Evolutionary conservation across 2,888 invertebrate genomes (phyloP), one percentile per base, ranked within the genome.

Genomic region (Tetheella fluctuosa): DNA sequence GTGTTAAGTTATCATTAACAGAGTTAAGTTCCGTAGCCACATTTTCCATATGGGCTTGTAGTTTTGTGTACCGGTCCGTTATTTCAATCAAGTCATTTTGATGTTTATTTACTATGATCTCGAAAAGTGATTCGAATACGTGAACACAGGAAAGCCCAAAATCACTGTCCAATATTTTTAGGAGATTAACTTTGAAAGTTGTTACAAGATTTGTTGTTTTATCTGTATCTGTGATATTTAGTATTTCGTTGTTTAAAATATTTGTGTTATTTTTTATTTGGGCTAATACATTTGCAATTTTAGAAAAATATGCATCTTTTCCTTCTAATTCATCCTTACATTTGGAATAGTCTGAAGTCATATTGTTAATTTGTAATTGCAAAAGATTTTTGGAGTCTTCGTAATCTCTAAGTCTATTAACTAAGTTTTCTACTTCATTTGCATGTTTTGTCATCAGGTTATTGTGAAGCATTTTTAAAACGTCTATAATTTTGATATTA

Each of bases 381-480:
- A 90, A 66, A 30, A 72, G 63, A 28, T 25, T 69, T 70, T 82
- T 85, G 0, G 74, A 71, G 65, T 88, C 85, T 65, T 88, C 84
- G 61, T 80, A 86, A 66, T 84, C 81, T 69, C 77, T 85, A 15
- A 92, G 66, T 71, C 87, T 86, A 65, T 92, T 91, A 1, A 75
- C 65, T 62, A 91, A 76, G 69, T 91, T 90, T 69, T 91, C 86
- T 7, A 91, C 74, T 74, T 90, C 85, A 64, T 85, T 85, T 8
- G 75, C 78, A 63, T 92, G 91, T 74, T 82, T 84, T 12, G 74
- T 69, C 42, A 85, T 63, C 52, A 91, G 65, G 57, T 80, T 74
- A 52, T 83, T 80, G 65, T 89, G 85, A 53, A 93, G 76, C 74
- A 83, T 76, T 83, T 84, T 90, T 86, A 93, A 85, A 1, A 91